Evolutionary conservation across 2,888 invertebrate species (phyloP), one percentile per base, ranked within the genome.

Genomic region (Andrena flavipes): DNA sequence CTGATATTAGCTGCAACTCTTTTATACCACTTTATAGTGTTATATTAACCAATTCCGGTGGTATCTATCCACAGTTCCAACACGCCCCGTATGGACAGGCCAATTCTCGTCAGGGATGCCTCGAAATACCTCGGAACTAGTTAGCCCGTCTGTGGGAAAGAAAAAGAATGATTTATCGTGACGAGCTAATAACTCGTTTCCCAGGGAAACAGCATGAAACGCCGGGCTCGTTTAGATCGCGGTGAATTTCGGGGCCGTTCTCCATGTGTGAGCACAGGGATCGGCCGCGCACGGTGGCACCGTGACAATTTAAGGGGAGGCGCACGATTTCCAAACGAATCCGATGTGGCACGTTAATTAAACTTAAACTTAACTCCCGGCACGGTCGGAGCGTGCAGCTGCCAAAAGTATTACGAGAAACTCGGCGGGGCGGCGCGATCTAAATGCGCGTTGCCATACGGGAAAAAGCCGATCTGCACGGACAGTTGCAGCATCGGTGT

Each of bases 261-360:
- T 56, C 26, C 77, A 23, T 48, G 49, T 70, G 54, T 42, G 71
- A 48, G 51, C 20, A 48, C 8, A 6, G 29, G 16, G 23, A 13
- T 26, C 23, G 56, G 23, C 56, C 8, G 67, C 35, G 60, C 60
- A 63, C 54, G 64, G 73, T 49, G 35, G 49, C 20, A 20, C 76
- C 75, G 59, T 70, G 72, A 80, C 79, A 73, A 76, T 84, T 71
- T 56, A 71, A 84, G 72, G 33, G 79, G 72, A 23, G 29, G 72
- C 26, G 29, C 62, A 49, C 70, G 82, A 71, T 80, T 80, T 74
- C 51, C 81, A 49, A 82, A 85, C 72, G 84, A 87, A 91, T 92
- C 88, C 92, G 88, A 90, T 83, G 89, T 90, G 91, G 91, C 90
- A 92, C 91, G 89, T 92, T 92, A 92, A 92, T 92, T 92, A 92